Base-by-base conservation (phyloP, 2,888 invertebrate species). In the Schizaphis graminum region DNA sequence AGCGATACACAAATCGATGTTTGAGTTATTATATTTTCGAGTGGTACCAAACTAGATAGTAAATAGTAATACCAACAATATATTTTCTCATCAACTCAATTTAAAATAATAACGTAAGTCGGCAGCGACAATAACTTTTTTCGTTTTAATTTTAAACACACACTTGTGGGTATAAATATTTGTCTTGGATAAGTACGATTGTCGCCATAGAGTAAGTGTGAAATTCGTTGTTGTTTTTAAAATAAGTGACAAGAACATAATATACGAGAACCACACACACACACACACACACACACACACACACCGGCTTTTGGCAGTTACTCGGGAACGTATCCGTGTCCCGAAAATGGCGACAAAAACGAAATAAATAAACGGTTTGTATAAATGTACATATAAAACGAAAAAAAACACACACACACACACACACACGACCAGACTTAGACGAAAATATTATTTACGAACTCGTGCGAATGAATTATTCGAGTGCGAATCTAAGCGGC, bases 81-180 rank as follows among this genome's bases (percentile, higher is more conserved):
- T n/a, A n/a, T n/a, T 53, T 53, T 28, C 41, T 91, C 28, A 16
- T 41, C 41, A 41, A 89, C 41, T 89, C 21, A 91, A 91, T 91
- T 90, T 35, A 67, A 90, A 67, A 90, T 4, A 67, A 90, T 35
- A 35, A 24, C 35, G 47, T n/a, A 67, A 67, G 77, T 77, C 21
- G 21, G 21, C 8, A 21, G 35, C 35, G 35, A 77, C 35, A 8
- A 35, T 7, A 21, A 77, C 77, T 77, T 35, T 77, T 77, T 77
- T 77, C 77, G 35, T 77, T 77, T 77, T 77, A 35, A 35, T 77
- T 77, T 77, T 35, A 77, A 77, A n/a, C 67, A 67, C n/a, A n/a
- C 16, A 67, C 67, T 67, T 16, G 35, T 77, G 35, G 21, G 35
- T 21, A 77, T 35, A 77, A 77, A 35, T 77, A 77, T 35, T 35